phyloP scores from a whole-genome alignment of 2,888 invertebrate genomes.

The Metacarcinus magister region DNA sequence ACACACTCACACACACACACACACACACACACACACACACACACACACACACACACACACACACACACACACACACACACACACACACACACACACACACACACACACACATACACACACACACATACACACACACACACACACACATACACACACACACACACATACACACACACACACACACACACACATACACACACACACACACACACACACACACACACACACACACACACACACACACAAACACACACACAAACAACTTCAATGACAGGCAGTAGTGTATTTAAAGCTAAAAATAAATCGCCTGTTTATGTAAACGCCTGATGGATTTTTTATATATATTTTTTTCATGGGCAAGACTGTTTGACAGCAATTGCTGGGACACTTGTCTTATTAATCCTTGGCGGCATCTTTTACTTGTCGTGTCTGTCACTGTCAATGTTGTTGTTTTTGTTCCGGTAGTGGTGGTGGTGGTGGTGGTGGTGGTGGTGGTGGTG shows the following conservation, averaged over 20 bases:
- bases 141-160: too few species aligned
- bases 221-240: too few species aligned
- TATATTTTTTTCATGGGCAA: neutral
- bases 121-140: too few species aligned
- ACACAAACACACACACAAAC: neutral
- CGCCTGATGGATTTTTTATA: neutral
- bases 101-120: too few species aligned
- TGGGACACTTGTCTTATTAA: neutral
- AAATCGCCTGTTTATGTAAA: neutral
- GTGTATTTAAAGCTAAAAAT: neutral
- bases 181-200: too few species aligned
- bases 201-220: too few species aligned
- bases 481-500: too few species aligned
- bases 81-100: too few species aligned
- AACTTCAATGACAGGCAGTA: neutral
- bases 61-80: neutral
- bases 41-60: neutral
- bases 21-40: constrained; percentile 4
- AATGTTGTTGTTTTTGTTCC: too few species aligned
- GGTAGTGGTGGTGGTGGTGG: too few species aligned
- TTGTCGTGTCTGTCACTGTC: neutral
- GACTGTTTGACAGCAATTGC: neutral
- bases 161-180: too few species aligned
- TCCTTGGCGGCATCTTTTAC: neutral
- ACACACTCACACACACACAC: neutral